A percentile compares a stretch with the other conserved stretches of the same genome.
phyloP scores from a whole-genome alignment of 2,797 vertebrate genomes.

The Rachycentron canadum region DNA sequence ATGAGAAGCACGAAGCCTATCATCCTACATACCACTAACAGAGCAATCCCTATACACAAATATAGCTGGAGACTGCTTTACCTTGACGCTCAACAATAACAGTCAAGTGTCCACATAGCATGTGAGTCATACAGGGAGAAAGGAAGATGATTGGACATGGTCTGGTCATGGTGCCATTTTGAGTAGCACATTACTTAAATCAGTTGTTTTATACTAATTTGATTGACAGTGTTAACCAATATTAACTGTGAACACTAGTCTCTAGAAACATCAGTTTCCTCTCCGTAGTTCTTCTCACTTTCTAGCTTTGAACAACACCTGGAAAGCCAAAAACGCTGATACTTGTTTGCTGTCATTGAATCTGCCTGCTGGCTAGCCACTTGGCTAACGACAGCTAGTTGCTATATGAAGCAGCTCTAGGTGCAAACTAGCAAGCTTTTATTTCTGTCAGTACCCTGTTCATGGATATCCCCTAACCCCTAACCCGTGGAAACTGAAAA shows the following conservation, averaged over 20 bases:
- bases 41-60: slow-evolving; percentile 11
- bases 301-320: slow-evolving; percentile 7
- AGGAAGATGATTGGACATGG: not conserved
- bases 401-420: not conserved
- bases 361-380: not conserved
- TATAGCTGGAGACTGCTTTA: slow-evolving; percentile 28
- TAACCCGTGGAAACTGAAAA: no score
- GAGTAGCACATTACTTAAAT: slow-evolving; percentile 7
- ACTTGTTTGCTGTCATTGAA: slow-evolving; percentile 1
- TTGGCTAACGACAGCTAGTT: not conserved
- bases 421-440: not conserved
- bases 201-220: slow-evolving; percentile 4
- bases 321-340: not conserved
- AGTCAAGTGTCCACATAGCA: slow-evolving; percentile 8
- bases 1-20: slow-evolving; percentile 22
- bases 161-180: not conserved
- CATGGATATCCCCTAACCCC: no score
- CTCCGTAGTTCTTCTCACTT: no score
- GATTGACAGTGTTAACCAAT: slow-evolving; percentile 17
- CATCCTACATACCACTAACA: slow-evolving; percentile 28
- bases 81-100: slow-evolving; percentile 32
- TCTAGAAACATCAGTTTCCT: no score
- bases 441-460: not conserved
- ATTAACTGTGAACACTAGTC: not conserved
- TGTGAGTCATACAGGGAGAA: slow-evolving; percentile 17